Evolutionary conservation across 2,888 invertebrate genomes (phyloP).

Genomic region (Coleophora deauratella): DNA sequence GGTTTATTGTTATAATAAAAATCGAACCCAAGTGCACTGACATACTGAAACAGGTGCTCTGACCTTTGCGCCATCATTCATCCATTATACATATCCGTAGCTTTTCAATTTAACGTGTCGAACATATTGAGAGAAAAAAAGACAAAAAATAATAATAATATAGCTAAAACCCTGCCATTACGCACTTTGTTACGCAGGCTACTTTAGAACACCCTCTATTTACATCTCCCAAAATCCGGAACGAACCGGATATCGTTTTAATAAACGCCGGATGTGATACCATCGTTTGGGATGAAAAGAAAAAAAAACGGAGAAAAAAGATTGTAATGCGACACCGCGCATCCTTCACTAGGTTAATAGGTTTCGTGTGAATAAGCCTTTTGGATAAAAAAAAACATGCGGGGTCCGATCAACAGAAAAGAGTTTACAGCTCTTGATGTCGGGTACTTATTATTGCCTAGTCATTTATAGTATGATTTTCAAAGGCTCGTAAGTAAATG

Average conservation of each 20-base stretch:
- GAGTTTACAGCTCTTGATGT: too few species aligned
- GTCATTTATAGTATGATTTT: too few species aligned
- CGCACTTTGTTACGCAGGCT: conserved; percentile 15
- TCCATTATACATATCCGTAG: background rate
- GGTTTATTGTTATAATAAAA: too few species aligned
- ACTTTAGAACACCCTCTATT: conserved; percentile 23
- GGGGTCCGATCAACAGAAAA: too few species aligned
- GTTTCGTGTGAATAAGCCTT: conserved; percentile 8
- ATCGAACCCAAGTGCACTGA: too few species aligned
- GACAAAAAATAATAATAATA: conserved; percentile 3
- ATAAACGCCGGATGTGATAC: conserved; percentile 32
- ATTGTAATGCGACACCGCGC: conserved; percentile 10
- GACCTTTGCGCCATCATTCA: too few species aligned
- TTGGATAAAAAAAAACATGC: background rate
- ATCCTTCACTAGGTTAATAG: conserved; percentile 19
- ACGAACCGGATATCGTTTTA: conserved; percentile 38
- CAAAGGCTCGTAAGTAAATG: too few species aligned
- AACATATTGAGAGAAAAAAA: too few species aligned
- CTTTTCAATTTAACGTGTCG: background rate
- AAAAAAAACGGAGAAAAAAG: conserved; percentile 2
- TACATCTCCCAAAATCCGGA: conserved; percentile 25
- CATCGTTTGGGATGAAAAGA: conserved; percentile 16
- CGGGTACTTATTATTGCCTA: too few species aligned
- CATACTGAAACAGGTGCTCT: too few species aligned
- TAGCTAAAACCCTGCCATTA: conserved; percentile 21